Conservation (phyloP, 2,888 invertebrate genomes). For the Hesperia comma region DNA sequence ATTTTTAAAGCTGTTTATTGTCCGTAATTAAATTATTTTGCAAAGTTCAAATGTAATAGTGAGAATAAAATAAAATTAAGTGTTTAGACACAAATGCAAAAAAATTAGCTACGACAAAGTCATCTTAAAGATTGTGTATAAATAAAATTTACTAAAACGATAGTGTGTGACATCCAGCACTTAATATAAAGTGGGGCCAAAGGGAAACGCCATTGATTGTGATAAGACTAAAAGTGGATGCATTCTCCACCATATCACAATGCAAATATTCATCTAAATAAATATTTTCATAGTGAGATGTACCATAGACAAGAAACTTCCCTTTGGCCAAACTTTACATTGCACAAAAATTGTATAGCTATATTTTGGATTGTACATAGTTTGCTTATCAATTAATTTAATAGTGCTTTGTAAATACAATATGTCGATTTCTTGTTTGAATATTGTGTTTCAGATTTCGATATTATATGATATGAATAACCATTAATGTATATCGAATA, state of each 20-base stretch:
- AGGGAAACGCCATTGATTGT: background rate
- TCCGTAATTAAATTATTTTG: background rate
- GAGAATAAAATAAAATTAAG: background rate
- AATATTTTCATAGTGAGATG: too few relatives aligned
- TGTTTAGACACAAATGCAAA: background rate
- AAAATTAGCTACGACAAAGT: background rate
- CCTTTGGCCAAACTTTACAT: background rate
- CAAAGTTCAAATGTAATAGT: background rate
- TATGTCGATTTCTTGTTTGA: background rate
- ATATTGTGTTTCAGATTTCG: background rate
- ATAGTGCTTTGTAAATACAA: constrained; percentile 52
- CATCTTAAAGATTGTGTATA: background rate
- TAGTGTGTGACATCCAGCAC: constrained; percentile 16
- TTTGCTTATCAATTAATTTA: constrained; percentile 47
- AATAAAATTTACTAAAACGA: background rate
- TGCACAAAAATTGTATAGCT: constrained; percentile 58
- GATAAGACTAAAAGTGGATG: too few relatives aligned
- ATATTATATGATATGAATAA: too few relatives aligned
- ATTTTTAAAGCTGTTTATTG: background rate
- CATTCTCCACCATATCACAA: too few relatives aligned
- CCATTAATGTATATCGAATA: too few relatives aligned
- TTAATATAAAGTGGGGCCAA: constrained; percentile 14
- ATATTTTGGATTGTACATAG: constrained; percentile 56
- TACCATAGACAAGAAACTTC: background rate
- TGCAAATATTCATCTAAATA: too few relatives aligned